These are phyloP conservation scores for Phyllostomus discolor DNA, from an alignment of 2,113 vertebrate species.

Conservation along the genomic window DNA sequence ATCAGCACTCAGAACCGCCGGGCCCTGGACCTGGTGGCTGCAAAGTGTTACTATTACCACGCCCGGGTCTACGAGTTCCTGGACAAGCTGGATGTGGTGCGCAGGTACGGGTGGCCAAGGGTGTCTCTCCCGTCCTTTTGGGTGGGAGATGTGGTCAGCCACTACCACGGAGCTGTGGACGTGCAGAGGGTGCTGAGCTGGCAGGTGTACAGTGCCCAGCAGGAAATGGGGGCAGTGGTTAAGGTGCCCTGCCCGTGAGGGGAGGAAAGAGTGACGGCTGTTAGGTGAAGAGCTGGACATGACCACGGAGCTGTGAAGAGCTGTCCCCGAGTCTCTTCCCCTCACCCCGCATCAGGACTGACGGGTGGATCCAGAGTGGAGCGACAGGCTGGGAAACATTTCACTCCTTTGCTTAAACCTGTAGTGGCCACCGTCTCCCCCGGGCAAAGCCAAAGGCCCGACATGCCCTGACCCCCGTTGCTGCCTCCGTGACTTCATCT, in stretches of 20 bases:
- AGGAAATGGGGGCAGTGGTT: not conserved
- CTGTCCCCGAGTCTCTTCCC: not conserved
- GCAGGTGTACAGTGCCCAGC: not conserved
- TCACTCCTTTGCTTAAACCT: not conserved
- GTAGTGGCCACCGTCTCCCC: not conserved
- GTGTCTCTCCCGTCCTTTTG: not conserved
- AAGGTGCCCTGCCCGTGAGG: accelerated
- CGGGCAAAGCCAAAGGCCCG: not conserved
- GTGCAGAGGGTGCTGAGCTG: not conserved
- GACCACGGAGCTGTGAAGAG: not conserved
- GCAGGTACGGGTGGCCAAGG: constrained; percentile 84
- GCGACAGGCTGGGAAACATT: not conserved
- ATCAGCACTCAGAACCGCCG: constrained; percentile 96
- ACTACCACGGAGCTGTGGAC: not conserved
- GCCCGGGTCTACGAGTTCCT: constrained; percentile 96
- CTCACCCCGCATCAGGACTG: not conserved
- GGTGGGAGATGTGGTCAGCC: not conserved
- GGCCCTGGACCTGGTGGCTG: constrained; percentile 94
- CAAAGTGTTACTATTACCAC: constrained; percentile 98
- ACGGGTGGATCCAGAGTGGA: not conserved
- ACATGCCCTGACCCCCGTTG: accelerated
- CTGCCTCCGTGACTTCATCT: not conserved
- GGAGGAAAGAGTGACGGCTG: not conserved
- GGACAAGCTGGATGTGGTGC: constrained; percentile 90
- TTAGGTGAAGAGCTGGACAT: not conserved